Percentiles rank a stretch among this genome's conserved stretches.
These are phyloP conservation scores for Platichthys stellatus DNA, from an alignment of 2,113 vertebrate species.

Conservation along the genomic window DNA sequence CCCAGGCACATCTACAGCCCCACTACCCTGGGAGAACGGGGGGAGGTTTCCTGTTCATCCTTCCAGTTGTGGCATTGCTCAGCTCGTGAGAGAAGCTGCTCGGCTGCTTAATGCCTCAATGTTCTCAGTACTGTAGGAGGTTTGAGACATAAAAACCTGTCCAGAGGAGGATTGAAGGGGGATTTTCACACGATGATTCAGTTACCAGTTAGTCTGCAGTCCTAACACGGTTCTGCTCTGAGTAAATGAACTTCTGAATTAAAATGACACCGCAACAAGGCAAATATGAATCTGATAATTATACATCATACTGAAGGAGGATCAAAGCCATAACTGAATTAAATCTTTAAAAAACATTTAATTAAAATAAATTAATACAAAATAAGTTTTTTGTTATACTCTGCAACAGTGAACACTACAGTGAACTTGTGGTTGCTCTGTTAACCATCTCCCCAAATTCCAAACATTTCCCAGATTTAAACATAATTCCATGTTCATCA, in stretches of 20 bases:
- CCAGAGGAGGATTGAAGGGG: not conserved
- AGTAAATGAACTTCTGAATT: not conserved
- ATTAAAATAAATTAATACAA: not conserved
- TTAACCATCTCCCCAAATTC: not conserved
- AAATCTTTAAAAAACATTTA: not conserved
- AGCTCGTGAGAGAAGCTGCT: constrained; percentile 12
- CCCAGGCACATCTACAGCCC: constrained; percentile 54
- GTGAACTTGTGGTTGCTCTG: constrained; percentile 5
- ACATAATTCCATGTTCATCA: not conserved
- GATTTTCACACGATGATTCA: constrained; percentile 4
- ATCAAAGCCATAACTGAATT: not conserved
- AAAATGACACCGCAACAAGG: not conserved
- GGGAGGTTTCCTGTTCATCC: constrained; percentile 59
- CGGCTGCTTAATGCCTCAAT: constrained; percentile 23
- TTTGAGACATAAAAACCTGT: constrained; percentile 22
- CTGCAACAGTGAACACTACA: not conserved
- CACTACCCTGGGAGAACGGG: constrained; percentile 37
- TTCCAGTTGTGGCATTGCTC: constrained; percentile 38
- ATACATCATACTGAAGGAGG: not conserved
- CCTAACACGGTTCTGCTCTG: too few relatives aligned
- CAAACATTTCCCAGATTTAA: not conserved
- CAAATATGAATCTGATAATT: not conserved
- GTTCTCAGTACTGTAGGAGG: constrained; percentile 15
- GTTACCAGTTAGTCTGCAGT: not conserved
- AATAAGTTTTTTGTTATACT: not conserved